These are phyloP conservation scores for Cuculus canorus DNA, from an alignment of 2,797 vertebrate species.

Conservation along the genomic window DNA sequence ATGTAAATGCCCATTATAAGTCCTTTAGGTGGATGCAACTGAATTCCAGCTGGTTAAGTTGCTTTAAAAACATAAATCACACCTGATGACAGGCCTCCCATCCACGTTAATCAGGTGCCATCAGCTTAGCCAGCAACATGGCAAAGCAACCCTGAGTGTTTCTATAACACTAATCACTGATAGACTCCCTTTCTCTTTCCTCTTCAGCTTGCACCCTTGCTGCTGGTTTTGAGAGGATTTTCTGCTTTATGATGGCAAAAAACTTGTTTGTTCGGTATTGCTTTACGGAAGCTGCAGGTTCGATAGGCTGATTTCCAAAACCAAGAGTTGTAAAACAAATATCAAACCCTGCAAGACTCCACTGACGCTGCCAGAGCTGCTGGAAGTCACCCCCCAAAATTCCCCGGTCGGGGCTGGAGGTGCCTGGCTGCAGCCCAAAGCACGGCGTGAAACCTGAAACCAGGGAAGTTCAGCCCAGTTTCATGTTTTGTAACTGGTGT, in stretches of 20 bases:
- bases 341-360: background rate
- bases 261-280: background rate
- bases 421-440: background rate
- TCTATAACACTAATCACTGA: background rate
- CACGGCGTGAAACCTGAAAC: slow-evolving; percentile 18
- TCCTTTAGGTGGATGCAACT: background rate
- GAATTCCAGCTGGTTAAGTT: background rate
- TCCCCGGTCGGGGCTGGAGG: background rate
- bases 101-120: background rate
- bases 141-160: background rate
- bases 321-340: background rate
- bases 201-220: background rate
- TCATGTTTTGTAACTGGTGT: slow-evolving; percentile 43
- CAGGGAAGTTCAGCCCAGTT: slow-evolving; percentile 30
- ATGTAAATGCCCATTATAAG: background rate
- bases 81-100: background rate
- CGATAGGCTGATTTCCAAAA: background rate
- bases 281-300: background rate
- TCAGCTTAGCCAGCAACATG: background rate
- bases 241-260: background rate
- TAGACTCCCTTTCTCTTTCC: too few species aligned
- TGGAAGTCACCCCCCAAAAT: background rate
- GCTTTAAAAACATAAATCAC: background rate
- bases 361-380: background rate
- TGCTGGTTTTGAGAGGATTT: background rate